Conservation (phyloP, 2,113 vertebrate genomes). For the Cacatua alba region DNA sequence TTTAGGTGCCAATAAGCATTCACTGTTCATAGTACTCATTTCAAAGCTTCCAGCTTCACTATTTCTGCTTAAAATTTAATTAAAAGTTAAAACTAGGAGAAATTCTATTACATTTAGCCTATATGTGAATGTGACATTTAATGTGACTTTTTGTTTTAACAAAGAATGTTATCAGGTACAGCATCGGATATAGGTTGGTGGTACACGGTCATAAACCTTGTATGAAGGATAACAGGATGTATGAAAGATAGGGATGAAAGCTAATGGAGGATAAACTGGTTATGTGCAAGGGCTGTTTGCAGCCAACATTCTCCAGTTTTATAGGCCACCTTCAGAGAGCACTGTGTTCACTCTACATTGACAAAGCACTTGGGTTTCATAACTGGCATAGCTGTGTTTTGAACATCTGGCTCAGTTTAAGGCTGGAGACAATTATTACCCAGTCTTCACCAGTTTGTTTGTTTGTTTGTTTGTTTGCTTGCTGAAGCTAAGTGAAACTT, state of each 20-base stretch:
- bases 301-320: neutral
- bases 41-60: neutral
- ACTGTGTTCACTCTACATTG: neutral
- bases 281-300: neutral
- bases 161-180: neutral
- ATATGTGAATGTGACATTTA: neutral
- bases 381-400: neutral
- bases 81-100: neutral
- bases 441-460: neutral
- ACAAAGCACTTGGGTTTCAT: rapidly evolving
- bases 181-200: neutral
- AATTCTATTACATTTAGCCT: neutral
- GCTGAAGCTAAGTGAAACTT: neutral
- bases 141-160: neutral
- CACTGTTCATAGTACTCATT: neutral
- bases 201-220: neutral
- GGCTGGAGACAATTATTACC: neutral
- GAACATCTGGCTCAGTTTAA: neutral
- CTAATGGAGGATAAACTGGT: rapidly evolving
- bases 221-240: neutral
- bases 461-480: neutral
- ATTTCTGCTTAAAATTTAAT: neutral
- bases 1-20: neutral
- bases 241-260: neutral
- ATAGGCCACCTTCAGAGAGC: neutral